phyloP scores from a whole-genome alignment of 2,113 vertebrate species.

The Neopipo cinnamomea region DNA sequence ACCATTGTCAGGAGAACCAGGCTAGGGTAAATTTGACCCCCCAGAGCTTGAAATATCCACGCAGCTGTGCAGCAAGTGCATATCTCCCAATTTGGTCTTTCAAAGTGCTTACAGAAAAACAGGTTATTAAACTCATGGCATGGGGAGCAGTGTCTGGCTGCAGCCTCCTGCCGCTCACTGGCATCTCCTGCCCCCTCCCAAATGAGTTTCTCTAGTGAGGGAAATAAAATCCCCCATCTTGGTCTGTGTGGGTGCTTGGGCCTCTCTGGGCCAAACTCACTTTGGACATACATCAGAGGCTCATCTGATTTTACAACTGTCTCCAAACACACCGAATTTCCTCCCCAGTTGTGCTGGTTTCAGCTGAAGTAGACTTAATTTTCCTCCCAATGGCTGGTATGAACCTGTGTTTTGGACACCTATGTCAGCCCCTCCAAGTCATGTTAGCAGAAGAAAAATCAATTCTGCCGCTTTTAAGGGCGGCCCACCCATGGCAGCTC shows the following conservation, averaged over 20 bases:
- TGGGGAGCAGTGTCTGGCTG: background rate
- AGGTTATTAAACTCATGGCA: background rate
- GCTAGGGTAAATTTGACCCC: background rate
- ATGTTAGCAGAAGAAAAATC: background rate
- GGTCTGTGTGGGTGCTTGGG: background rate
- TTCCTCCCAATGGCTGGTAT: background rate
- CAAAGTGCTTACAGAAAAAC: accelerated
- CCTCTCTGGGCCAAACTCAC: background rate
- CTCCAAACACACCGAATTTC: background rate
- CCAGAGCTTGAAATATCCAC: background rate
- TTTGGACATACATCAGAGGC: background rate
- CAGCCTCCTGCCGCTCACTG: background rate
- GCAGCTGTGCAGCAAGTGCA: accelerated
- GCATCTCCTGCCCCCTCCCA: background rate
- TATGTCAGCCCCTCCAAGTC: background rate
- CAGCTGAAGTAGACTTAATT: background rate
- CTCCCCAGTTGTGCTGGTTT: background rate
- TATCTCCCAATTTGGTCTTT: background rate
- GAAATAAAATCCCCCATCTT: background rate
- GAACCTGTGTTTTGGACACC: background rate
- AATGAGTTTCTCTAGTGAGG: background rate
- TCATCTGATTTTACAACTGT: background rate
- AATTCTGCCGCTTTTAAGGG: background rate
- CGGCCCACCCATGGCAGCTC: background rate
- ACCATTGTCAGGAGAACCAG: background rate